A percentile compares a stretch with the other conserved stretches of the same genome.
Conservation (phyloP, 1,140 invertebrate species). For the Cephus cinctus region DNA sequence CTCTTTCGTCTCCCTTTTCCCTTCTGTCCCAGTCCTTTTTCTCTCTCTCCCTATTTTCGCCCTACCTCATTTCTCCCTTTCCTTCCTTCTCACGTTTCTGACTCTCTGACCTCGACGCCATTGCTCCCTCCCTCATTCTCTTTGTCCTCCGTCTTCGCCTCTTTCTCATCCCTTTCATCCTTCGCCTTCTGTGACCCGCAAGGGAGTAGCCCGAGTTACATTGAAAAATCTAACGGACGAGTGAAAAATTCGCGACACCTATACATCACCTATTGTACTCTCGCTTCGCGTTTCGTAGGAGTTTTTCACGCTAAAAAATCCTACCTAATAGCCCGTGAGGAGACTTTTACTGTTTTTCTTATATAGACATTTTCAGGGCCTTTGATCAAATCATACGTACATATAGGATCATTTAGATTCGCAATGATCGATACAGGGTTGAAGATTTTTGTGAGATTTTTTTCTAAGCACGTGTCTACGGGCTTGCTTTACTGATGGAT, state of each 20-base stretch:
- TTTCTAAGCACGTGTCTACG: too few relatives aligned
- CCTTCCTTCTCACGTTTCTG: slow-evolving; percentile 16
- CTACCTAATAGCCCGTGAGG: too few relatives aligned
- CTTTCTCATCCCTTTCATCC: slow-evolving; percentile 7
- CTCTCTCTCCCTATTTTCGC: slow-evolving; percentile 17
- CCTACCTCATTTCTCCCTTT: slow-evolving; percentile 27
- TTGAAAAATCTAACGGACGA: slow-evolving; percentile 17
- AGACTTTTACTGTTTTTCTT: too few relatives aligned
- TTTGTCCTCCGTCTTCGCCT: slow-evolving; percentile 13
- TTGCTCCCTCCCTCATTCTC: slow-evolving; percentile 18
- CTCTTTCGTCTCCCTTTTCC: slow-evolving; percentile 23
- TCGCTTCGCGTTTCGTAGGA: too few relatives aligned
- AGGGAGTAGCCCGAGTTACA: background rate
- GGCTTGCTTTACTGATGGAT: too few relatives aligned
- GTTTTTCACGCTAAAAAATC: too few relatives aligned
- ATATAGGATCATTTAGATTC: too few relatives aligned
- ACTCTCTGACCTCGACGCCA: slow-evolving; percentile 5
- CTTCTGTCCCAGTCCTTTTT: slow-evolving; percentile 4
- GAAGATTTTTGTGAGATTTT: too few relatives aligned
- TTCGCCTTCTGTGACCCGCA: slow-evolving; percentile 10
- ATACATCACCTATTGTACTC: too few relatives aligned
- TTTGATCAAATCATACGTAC: too few relatives aligned
- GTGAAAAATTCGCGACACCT: slow-evolving; percentile 13
- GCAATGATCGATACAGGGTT: too few relatives aligned
- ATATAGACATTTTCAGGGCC: too few relatives aligned